Percentiles rank a stretch among this genome's conserved stretches.
These are phyloP conservation scores for Acinonyx jubatus DNA, from an alignment of 2,113 vertebrate species.

Conservation along the genomic window DNA sequence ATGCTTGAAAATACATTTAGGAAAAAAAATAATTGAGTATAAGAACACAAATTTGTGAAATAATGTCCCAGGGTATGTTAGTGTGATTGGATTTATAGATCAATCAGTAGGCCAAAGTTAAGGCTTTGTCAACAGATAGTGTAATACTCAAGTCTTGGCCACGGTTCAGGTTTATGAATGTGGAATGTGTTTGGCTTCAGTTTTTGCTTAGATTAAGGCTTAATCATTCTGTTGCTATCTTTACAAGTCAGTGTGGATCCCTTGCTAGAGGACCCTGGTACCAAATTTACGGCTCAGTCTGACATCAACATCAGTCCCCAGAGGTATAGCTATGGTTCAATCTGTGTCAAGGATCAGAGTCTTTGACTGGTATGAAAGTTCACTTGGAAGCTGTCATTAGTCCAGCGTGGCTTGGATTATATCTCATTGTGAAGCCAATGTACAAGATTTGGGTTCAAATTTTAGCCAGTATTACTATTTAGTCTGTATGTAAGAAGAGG, in stretches of 20 bases:
- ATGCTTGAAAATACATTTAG: neutral
- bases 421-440: neutral
- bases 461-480: slow-evolving; percentile 5
- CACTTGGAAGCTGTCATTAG: neutral
- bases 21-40: neutral
- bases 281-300: neutral
- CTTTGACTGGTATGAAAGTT: neutral
- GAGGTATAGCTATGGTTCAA: neutral
- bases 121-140: neutral
- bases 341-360: neutral
- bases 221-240: neutral
- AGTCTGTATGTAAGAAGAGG: neutral
- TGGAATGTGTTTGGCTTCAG: slow-evolving; percentile 10
- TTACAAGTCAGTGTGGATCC: neutral
- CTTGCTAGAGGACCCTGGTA: neutral
- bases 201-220: neutral
- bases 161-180: neutral
- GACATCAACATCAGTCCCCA: neutral
- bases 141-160: neutral
- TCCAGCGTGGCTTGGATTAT: neutral
- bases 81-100: neutral
- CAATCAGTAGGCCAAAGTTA: neutral
- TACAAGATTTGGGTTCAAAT: neutral
- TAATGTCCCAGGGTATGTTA: neutral
- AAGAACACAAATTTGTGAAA: slow-evolving; percentile 44